A percentile compares a stretch with the other conserved stretches of the same genome.
Evolutionary conservation across 2,888 invertebrate genomes (phyloP).

Genomic region (Dynastes tityus): DNA sequence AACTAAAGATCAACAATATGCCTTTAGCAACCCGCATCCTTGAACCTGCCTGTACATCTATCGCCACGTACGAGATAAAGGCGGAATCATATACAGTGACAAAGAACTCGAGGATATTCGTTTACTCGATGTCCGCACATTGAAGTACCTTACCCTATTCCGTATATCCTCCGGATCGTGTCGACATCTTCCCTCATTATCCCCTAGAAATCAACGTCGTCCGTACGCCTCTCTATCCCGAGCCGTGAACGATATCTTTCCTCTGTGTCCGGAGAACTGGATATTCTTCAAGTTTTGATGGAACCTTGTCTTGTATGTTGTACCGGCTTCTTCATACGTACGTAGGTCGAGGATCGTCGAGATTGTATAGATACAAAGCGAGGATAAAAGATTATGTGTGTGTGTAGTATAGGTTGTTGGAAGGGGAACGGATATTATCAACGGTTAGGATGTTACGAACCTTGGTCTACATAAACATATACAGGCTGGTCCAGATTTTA

Average conservation of each 20-base stretch:
- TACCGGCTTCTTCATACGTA: neutral
- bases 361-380: conserved; percentile 14
- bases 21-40: too few species aligned
- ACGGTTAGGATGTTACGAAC: too few species aligned
- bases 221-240: conserved; percentile 8
- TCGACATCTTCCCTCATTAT: conserved; percentile 48
- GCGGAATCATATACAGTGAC: conserved; percentile 1
- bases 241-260: conserved; percentile 10
- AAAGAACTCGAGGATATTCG: conserved; percentile 22
- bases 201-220: conserved; percentile 32
- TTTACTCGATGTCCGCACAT: conserved; percentile 13
- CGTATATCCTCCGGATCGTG: neutral
- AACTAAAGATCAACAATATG: too few species aligned
- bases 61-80: conserved; percentile 15
- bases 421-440: too few species aligned
- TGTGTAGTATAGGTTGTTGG: too few species aligned
- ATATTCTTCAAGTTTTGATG: conserved; percentile 41
- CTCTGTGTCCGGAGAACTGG: conserved; percentile 26
- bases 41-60: too few species aligned
- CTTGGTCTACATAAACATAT: too few species aligned
- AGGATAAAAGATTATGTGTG: too few species aligned
- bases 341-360: neutral
- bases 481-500: too few species aligned
- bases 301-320: neutral
- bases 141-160: conserved; percentile 39